phyloP scores from a whole-genome alignment of 2,113 vertebrate genomes.

The Petroica traversi region DNA sequence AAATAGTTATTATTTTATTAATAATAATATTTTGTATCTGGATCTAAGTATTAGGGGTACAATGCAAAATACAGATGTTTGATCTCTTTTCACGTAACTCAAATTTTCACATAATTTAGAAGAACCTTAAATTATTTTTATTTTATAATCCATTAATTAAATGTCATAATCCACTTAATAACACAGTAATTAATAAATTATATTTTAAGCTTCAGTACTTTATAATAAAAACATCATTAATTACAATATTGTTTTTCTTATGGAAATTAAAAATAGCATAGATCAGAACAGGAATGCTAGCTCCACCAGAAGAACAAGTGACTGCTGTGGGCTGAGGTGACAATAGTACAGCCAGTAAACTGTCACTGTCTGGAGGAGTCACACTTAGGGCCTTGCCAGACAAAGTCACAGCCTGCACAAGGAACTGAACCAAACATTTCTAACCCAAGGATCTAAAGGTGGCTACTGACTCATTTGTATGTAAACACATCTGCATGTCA shows the following conservation, averaged over 20 bases:
- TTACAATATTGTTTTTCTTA: neutral
- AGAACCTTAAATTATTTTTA: neutral
- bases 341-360: neutral
- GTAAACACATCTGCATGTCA: neutral
- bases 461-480: neutral
- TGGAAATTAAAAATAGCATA: neutral
- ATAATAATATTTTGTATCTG: neutral
- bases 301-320: neutral
- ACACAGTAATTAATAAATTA: neutral
- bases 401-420: neutral
- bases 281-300: neutral
- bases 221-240: neutral
- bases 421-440: neutral
- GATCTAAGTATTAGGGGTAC: neutral
- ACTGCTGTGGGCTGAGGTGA: neutral
- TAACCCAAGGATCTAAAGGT: neutral
- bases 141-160: neutral
- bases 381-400: neutral
- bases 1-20: neutral
- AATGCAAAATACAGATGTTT: neutral
- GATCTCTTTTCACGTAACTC: neutral
- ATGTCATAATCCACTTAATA: neutral
- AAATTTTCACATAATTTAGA: neutral
- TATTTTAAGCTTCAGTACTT: neutral
- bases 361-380: neutral